Evolutionary conservation across 2,888 invertebrate species (phyloP), one percentile per base, ranked within the genome.

Genomic region (Bellardia bayeri): DNA sequence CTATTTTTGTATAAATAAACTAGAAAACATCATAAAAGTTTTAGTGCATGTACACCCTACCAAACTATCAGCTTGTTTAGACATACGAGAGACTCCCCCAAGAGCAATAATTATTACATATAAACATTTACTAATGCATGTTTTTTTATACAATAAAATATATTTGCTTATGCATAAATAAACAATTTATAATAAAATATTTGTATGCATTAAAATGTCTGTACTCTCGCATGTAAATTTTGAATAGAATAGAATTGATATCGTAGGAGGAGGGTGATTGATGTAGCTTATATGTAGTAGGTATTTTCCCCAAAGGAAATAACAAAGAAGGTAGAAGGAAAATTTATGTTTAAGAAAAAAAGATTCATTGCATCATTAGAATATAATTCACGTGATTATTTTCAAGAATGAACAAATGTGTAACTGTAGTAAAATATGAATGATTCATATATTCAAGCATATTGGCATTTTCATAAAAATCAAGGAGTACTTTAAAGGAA

Each of bases 51-150:
- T 63, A 63, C n/a, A 13, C 16, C 16, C 23, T 6, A 13, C 16
- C 23, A 1, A 13, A 13, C 8, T 23, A n/a, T 37, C 1, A 14
- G n/a, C 5, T 5, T 61, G 30, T 14, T 49, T 4, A 64, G 8
- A 8, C 51, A 61, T 7, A 40, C 13, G n/a, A 42, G 5, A 63
- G 51, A 82, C 76, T 76, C 75, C 68, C 74, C 58, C 75, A 58
- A 58, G 23, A 66, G 64, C 54, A 63, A 81, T 33, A 81, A 49
- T 63, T 71, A 71, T 37, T 45, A n/a, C n/a, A n/a, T n/a, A n/a
- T 30, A 74, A 23, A 23, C 1, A 33, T 58, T 13, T 58, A 23
- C 23, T 23, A 51, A 54, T 23, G 16, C 16, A 54, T 54, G 16
- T 7, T 8, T 14, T 13, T 54, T 7, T 54, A 1, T 23, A 40